phyloP scores from a whole-genome alignment of 2,888 invertebrate genomes.

The Acanthopleura granulata region DNA sequence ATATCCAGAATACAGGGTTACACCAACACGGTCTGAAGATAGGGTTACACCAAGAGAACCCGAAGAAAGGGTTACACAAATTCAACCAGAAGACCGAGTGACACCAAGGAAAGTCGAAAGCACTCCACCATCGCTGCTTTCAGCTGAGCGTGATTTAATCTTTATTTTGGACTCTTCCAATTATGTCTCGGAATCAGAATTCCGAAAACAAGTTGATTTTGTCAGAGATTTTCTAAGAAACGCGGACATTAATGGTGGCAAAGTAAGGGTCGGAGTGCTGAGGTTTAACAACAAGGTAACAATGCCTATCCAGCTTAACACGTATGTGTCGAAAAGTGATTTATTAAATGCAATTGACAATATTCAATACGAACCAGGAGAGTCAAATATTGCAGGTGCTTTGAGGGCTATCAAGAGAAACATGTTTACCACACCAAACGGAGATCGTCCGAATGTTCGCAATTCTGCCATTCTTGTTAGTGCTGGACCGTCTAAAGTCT shows the following conservation, averaged over 20 bases:
- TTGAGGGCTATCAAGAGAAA: neutral
- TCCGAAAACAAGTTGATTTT: neutral
- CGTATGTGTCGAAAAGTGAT: slow-evolving; percentile 25
- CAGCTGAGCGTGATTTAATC: neutral
- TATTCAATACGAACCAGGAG: neutral
- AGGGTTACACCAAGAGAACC: neutral
- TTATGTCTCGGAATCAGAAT: neutral
- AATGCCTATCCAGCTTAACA: slow-evolving; percentile 32
- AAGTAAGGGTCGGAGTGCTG: slow-evolving; percentile 19
- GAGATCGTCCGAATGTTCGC: neutral
- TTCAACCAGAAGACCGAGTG: neutral
- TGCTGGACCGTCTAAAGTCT: slow-evolving; percentile 30
- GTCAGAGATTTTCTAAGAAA: neutral
- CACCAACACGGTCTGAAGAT: neutral
- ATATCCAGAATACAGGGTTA: neutral
- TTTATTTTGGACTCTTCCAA: slow-evolving; percentile 12
- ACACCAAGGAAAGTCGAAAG: neutral
- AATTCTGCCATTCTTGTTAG: neutral
- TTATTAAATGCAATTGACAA: slow-evolving; percentile 15
- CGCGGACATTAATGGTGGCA: slow-evolving; percentile 9
- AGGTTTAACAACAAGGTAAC: slow-evolving; percentile 26
- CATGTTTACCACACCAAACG: neutral
- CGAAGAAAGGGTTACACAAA: neutral
- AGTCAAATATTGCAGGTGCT: neutral
- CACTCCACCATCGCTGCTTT: neutral